phyloP scores from a whole-genome alignment of 2,888 invertebrate genomes.

The Antitype chi region DNA sequence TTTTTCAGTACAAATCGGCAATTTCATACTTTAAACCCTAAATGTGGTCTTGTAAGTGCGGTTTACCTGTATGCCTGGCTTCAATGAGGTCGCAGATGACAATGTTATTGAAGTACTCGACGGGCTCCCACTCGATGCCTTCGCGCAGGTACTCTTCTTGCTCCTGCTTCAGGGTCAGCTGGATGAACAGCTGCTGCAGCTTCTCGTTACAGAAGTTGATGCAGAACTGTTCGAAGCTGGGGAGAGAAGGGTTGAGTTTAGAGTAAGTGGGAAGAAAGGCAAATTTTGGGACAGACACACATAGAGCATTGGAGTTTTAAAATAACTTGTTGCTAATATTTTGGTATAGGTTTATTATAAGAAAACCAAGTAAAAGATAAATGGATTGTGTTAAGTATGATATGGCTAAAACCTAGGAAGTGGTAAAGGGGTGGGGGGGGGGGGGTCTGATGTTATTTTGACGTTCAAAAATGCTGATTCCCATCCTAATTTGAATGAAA shows the following conservation, averaged over 20 bases:
- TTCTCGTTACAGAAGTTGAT: conserved; percentile 99
- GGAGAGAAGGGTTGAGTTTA: neutral
- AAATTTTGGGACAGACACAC: neutral
- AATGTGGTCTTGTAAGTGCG: neutral
- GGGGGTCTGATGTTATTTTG: neutral
- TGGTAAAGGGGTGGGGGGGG: no score
- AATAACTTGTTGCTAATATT: neutral
- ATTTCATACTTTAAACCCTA: no score
- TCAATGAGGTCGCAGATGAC: conserved; percentile 98
- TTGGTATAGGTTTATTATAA: neutral
- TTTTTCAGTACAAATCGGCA: no score
- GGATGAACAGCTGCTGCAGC: conserved; percentile 97
- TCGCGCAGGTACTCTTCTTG: conserved; percentile 98
- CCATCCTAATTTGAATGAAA: neutral
- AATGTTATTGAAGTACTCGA: conserved; percentile 98
- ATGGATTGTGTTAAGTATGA: no score
- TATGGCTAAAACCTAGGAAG: no score
- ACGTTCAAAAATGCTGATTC: neutral
- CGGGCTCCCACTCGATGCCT: conserved; percentile 97
- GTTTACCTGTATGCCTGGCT: conserved; percentile 95
- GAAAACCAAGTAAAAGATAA: neutral
- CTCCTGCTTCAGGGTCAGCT: conserved; percentile 96
- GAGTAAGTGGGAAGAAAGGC: no score
- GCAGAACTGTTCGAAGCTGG: conserved; percentile 97
- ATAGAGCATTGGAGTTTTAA: neutral